Base-by-base conservation (phyloP, 2,113 vertebrate genomes). In the Petromus typicus region DNA sequence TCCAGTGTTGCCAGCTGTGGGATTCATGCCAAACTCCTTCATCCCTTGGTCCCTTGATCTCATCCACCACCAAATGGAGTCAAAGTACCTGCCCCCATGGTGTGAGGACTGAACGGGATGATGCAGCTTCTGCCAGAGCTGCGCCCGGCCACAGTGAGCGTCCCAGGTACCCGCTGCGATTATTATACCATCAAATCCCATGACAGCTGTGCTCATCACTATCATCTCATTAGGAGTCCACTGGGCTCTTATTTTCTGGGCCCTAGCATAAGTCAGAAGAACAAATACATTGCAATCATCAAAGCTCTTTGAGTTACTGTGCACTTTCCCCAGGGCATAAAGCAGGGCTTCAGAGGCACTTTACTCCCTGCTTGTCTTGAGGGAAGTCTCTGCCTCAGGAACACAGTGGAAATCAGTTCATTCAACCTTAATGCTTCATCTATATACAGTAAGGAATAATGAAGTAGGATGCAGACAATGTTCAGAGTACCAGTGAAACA, bases 11-110 rank as follows among this genome's bases (percentile, higher is more conserved):
- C 10, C 13, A 37, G 66, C 13, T 22, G 81, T 45, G 34, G 8
- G 16, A 0, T 3, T 3, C 0, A 45, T 0, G 2, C 9, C 32
- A 18, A 27, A 4, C 64, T 34, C 25, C 59, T 27, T 56, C 56
- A 2, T 32, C 17, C 13, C 51, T 51, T 5, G 7, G 71, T 20
- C 43, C 76, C 76, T 81, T 14, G 5, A 30, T 93, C 45, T 90
- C 32, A 8, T 43, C 22, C 40, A 8, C 75, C n/a, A 32, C 13
- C 34, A 8, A 23, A n/a, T 6, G 27, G 20, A 78, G 54, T n/a
- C 69, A 43, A 23, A 12, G 8, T 3, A 2, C 51, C 40, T 34
- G 7, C 14, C 2, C 30, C 54, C 20, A 14, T 6, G 8, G 20
- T 7, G 32, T 7, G n/a, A 73, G 30, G 17, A 25, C 6, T 4